A percentile compares a stretch with the other conserved stretches of the same genome.
phyloP scores from a whole-genome alignment of 2,797 vertebrate genomes.

The Ambastaia sidthimunki region DNA sequence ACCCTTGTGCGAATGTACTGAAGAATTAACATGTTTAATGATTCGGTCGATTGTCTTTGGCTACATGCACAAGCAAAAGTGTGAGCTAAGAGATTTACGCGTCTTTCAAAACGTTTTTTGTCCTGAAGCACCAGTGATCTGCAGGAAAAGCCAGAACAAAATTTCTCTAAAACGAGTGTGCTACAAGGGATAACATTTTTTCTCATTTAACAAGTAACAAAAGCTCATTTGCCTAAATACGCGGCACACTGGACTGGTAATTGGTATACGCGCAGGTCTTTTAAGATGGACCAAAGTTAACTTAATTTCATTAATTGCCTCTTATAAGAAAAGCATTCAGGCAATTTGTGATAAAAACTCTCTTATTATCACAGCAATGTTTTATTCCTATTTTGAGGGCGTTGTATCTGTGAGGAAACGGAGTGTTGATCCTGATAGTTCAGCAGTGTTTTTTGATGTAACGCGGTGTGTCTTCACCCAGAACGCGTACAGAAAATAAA shows the following conservation, averaged over 20 bases:
- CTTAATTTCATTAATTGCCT: neutral
- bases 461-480: neutral
- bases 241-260: neutral
- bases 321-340: neutral
- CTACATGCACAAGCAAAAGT: constrained; percentile 59
- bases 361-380: neutral
- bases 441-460: neutral
- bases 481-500: neutral
- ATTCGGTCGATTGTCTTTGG: constrained; percentile 62
- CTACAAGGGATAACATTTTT: constrained; percentile 21
- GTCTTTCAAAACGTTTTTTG: constrained; percentile 14
- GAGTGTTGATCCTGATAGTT: neutral
- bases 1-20: constrained; percentile 55
- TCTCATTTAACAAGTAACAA: neutral
- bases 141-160: neutral
- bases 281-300: neutral
- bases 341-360: neutral
- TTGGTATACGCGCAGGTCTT: neutral
- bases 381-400: neutral
- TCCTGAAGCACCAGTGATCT: neutral
- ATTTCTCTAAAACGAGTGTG: neutral
- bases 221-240: neutral
- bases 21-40: constrained; percentile 72
- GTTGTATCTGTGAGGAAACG: neutral
- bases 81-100: constrained; percentile 27